Evolutionary conservation across 2,888 invertebrate genomes (phyloP).

Genomic region (Anagyrus pseudococci): DNA sequence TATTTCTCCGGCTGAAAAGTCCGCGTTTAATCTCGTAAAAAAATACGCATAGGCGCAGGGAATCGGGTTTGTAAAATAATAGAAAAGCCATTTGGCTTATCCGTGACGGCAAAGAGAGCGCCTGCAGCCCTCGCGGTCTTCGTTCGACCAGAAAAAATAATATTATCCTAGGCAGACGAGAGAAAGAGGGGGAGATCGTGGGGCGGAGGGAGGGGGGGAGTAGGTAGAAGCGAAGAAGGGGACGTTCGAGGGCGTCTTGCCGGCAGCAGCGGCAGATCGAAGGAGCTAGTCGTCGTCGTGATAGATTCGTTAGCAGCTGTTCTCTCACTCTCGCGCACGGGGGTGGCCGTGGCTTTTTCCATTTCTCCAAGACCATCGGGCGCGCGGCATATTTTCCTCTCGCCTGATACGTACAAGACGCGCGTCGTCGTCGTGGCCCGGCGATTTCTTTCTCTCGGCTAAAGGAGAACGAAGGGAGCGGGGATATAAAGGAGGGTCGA

Average conservation of each 20-base stretch:
- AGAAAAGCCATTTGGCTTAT: background rate
- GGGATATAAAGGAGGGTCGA: conserved; percentile 6
- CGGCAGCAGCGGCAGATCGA: conserved; percentile 7
- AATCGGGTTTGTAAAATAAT: background rate
- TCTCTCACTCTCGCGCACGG: conserved; percentile 5
- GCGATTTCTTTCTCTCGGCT: conserved; percentile 17
- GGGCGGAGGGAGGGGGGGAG: too few species aligned
- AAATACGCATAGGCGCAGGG: too few species aligned
- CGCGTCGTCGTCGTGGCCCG: conserved; percentile 4
- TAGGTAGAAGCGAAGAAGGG: too few species aligned
- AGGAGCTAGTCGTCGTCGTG: conserved; percentile 26
- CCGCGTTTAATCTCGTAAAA: too few species aligned
- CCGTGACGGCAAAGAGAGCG: too few species aligned
- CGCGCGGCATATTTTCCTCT: conserved; percentile 25
- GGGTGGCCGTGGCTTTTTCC: conserved; percentile 15
- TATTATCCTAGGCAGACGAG: conserved; percentile 17
- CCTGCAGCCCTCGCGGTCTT: conserved; percentile 10
- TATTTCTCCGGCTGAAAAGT: too few species aligned
- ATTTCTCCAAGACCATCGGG: conserved; percentile 19
- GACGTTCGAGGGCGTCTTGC: conserved; percentile 19
- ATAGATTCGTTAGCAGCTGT: conserved; percentile 36
- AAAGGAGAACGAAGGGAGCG: background rate
- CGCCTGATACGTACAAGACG: conserved; percentile 9
- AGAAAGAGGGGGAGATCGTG: background rate
- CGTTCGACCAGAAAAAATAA: conserved; percentile 11